Base-by-base conservation (phyloP, 2,113 vertebrate genomes). In the Cacatua alba region DNA sequence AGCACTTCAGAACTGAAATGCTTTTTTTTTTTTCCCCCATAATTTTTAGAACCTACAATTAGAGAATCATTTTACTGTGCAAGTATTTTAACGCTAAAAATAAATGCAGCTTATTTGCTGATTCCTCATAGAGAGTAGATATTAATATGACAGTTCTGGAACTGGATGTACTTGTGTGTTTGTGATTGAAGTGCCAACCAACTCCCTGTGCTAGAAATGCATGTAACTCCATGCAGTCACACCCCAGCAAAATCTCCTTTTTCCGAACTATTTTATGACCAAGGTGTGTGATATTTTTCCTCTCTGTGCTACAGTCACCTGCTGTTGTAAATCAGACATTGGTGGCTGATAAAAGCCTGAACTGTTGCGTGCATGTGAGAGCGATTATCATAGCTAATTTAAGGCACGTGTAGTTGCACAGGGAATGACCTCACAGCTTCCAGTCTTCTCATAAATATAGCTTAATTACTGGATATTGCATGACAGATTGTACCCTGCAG, bases 391-490 rank as follows among this genome's bases (percentile, higher is more conserved):
- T 44, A 90, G 75, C 46, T 96, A 85, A 93, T 79, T 95, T 77
- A 55, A 92, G 65, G 90, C 94, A 96, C 67, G 20, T 96, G 95
- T 85, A 82, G 53, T 59, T 89, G 81, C 83, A 91, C 37, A 29
- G 16, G 57, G 83, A 74, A 55, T 94, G 95, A 92, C 63, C 46
- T 94, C 95, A 93, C 88, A 87, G 57, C 81, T 78, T 93, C 93
- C 80, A 94, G 17, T 95, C 87, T 82, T 92, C 44, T 82, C 51
- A 84, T 92, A 95, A 93, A 83, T 94, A 79, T 13, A 52, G 43
- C 64, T 93, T 97, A 97, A 97, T 97, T 97, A 85, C 63, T 94
- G 81, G 92, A 85, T 97, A 68, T 80, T 86, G 83, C 82, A 85
- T 94, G 90, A 64, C 79, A 95, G 53, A 59, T 90, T 78, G 88